A percentile compares a stretch with the other conserved stretches of the same genome.
Conservation (phyloP, 2,113 vertebrate species). For the Anarrhichthys ocellatus region DNA sequence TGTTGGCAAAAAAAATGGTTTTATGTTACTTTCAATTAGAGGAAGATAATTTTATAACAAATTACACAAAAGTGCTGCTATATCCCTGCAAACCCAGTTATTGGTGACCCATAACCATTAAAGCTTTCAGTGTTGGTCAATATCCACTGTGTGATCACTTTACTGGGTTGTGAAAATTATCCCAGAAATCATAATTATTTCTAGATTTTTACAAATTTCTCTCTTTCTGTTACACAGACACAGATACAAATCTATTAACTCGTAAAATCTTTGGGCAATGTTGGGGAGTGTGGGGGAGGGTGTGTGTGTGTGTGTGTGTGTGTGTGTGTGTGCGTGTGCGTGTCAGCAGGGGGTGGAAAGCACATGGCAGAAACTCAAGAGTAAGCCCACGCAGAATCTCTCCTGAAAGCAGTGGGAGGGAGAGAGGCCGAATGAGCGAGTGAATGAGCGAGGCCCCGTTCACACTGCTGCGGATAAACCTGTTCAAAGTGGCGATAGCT, state of each 20-base stretch:
- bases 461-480: constrained; percentile 43
- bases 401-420: constrained; percentile 74
- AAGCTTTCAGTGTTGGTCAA: constrained; percentile 17
- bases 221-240: constrained; percentile 10
- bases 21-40: constrained; percentile 6
- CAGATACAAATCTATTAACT: constrained; percentile 55
- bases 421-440: constrained; percentile 58
- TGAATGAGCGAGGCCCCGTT: constrained; percentile 52
- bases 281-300: constrained; percentile 61
- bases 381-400: constrained; percentile 78
- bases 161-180: constrained; percentile 9
- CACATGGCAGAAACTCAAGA: constrained; percentile 80
- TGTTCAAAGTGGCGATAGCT: constrained; percentile 19
- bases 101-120: not conserved
- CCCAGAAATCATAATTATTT: constrained; percentile 16
- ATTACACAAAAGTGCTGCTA: not conserved
- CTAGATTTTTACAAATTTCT: constrained; percentile 14
- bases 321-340: constrained; percentile 25
- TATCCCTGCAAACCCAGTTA: not conserved
- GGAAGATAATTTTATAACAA: not conserved
- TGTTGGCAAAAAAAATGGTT: not conserved
- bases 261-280: constrained; percentile 62
- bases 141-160: not conserved
- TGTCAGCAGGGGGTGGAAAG: constrained; percentile 67
- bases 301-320: constrained; percentile 18